Conservation (phyloP, 2,113 vertebrate species). For the Dasypus novemcinctus region DNA sequence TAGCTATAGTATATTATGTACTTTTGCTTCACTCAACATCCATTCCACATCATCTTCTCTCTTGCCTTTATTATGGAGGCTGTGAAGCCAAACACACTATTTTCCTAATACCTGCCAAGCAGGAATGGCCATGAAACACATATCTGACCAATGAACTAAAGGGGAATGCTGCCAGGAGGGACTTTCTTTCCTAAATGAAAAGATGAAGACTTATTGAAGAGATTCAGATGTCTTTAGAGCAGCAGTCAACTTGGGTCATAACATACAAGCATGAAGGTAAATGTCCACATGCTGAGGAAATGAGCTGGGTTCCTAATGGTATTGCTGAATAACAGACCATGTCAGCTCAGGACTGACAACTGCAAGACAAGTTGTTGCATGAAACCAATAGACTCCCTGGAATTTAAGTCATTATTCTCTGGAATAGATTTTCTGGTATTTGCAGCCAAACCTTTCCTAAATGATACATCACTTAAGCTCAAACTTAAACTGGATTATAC, state of each 20-base stretch:
- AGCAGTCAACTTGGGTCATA: neutral
- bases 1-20: neutral
- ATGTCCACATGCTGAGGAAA: neutral
- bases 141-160: neutral
- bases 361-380: neutral
- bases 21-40: neutral
- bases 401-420: neutral
- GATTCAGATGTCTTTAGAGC: neutral
- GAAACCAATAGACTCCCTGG: neutral
- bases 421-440: neutral
- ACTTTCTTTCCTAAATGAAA: neutral
- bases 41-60: neutral
- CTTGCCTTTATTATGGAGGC: neutral
- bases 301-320: neutral
- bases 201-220: neutral
- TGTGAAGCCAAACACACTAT: neutral
- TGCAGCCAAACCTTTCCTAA: neutral
- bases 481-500: conserved; percentile 23
- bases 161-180: neutral
- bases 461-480: neutral
- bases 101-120: neutral
- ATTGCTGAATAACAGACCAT: neutral
- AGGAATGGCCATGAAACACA: neutral
- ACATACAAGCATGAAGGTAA: neutral
- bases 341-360: neutral